Evolutionary conservation across 2,888 invertebrate genomes (phyloP).

Genomic region (Harpalus rufipes): DNA sequence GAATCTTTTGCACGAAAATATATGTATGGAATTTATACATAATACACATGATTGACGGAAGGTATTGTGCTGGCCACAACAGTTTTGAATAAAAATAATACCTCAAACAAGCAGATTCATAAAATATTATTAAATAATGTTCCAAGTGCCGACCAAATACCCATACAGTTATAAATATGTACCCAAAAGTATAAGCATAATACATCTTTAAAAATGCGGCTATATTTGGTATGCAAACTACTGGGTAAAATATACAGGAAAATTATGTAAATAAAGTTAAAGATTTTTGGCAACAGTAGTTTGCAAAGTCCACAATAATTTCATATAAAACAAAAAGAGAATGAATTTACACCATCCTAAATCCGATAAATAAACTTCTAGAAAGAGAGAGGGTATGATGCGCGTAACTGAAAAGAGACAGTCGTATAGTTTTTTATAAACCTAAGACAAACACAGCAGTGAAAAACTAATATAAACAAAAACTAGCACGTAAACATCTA

Average conservation of each 20-base stretch:
- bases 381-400: neutral
- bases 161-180: too few species aligned
- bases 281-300: neutral
- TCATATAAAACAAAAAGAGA: slow-evolving; percentile 14
- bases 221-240: neutral
- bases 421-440: slow-evolving; percentile 47
- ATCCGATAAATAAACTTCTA: slow-evolving; percentile 11
- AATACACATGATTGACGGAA: too few species aligned
- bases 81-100: too few species aligned
- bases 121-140: too few species aligned
- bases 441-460: slow-evolving; percentile 40
- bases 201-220: neutral
- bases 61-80: too few species aligned
- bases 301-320: neutral
- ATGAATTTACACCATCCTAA: slow-evolving; percentile 2
- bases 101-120: too few species aligned
- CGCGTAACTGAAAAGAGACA: slow-evolving; percentile 18
- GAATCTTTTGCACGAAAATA: too few species aligned
- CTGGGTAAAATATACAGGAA: neutral
- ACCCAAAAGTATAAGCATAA: neutral
- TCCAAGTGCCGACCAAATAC: too few species aligned
- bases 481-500: slow-evolving; percentile 53
- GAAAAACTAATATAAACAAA: slow-evolving; percentile 57
- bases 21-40: too few species aligned
- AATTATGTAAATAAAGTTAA: slow-evolving; percentile 1